Evolutionary conservation across 2,113 vertebrate genomes (phyloP), one percentile per base, ranked within the genome.

Genomic region (Cynoglossus semilaevis): DNA sequence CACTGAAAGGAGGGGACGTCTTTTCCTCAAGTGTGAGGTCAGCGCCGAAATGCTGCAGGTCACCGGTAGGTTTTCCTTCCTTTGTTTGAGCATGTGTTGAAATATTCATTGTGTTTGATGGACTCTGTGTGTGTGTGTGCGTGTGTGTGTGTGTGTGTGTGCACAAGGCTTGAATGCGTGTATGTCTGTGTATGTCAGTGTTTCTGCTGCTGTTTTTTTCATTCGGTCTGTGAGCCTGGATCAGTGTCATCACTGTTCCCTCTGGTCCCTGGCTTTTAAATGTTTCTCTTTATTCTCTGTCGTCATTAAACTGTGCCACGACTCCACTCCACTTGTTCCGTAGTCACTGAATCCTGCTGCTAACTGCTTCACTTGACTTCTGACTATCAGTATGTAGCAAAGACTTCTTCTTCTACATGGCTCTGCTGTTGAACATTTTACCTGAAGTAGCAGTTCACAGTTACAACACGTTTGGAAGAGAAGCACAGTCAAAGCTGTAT

Each of bases 11-110:
- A 90, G 96, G 62, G 96, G 96, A 0, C 92, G 96, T 44, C 74
- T 99, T 59, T 95, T 81, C 69, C 88, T 99, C 82, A 99, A 95
- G 82, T 94, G 93, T 5, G 94, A 96, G 82, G 95, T 97, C 76
- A 88, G 19, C 1, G 91, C 56, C 9, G 96, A 98, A 0, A 95
- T 92, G 72, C 87, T 98, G 76, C 90, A 93, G 13, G 93, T 99
- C 65, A 93, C 91, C 87, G 94, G 96, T 99, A 85, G 85, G 88
- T 17, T 14, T 41, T 14, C 4, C 1, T 15, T 9, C 1, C 14
- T 15, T 40, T 29, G 15, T 19, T 9, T 45, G 1, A 43, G 13
- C 36, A 34, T 17, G 13, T 34, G 11, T 19, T 48, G n/a, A 50
- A 45, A n/a, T 14, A 8, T 55, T 5, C 13, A n/a, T n/a, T n/a